phyloP scores from a whole-genome alignment of 2,888 invertebrate genomes.

The Hemicrepidius hirtus region DNA sequence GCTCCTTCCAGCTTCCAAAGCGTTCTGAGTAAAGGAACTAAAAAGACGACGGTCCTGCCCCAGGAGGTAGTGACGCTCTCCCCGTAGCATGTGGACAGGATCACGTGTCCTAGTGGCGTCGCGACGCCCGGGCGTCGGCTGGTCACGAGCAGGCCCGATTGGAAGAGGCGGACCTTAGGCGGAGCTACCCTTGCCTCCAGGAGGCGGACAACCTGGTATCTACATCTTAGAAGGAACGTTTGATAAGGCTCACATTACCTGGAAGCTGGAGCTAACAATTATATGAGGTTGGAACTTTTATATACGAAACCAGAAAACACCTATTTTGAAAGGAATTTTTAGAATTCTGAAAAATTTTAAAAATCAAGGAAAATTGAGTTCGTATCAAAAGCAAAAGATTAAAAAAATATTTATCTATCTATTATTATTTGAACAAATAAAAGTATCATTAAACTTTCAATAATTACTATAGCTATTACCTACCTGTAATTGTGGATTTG shows the following conservation, averaged over 20 bases:
- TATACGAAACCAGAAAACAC: background rate
- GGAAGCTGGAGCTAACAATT: slow-evolving; percentile 28
- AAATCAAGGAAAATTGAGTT: no score
- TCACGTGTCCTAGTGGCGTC: slow-evolving; percentile 68
- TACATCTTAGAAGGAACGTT: slow-evolving; percentile 60
- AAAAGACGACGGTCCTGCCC: slow-evolving; percentile 59
- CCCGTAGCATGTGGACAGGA: slow-evolving; percentile 64
- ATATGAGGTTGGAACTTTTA: background rate
- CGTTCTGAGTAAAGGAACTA: slow-evolving; percentile 46
- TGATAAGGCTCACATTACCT: slow-evolving; percentile 52
- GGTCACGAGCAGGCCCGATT: slow-evolving; percentile 61
- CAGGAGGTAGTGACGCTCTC: slow-evolving; percentile 62
- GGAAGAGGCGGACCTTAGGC: slow-evolving; percentile 66
- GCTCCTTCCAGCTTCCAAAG: slow-evolving; percentile 45
- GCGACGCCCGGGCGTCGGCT: slow-evolving; percentile 64
- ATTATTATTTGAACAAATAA: no score
- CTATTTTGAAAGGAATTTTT: no score
- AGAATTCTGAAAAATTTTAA: no score
- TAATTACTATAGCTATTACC: no score
- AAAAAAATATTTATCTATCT: no score
- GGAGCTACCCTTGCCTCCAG: slow-evolving; percentile 63
- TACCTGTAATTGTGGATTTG: no score
- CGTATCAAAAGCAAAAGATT: no score
- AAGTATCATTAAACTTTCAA: no score
- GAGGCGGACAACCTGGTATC: slow-evolving; percentile 64